Base-by-base conservation (phyloP, 2,113 vertebrate genomes). In the Scophthalmus maximus region DNA sequence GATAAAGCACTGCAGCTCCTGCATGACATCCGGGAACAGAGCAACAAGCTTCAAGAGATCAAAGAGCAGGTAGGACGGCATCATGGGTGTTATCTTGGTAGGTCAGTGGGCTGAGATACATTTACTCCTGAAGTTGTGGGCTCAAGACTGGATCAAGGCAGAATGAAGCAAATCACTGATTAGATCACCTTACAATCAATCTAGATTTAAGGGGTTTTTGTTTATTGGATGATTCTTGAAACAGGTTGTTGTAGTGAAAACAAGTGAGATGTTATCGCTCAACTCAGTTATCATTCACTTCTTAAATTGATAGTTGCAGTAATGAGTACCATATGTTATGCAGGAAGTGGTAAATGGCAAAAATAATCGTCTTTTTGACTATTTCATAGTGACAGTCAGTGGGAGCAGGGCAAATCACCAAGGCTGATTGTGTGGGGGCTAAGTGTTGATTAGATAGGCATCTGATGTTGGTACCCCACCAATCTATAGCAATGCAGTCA, bases 41-140 rank as follows among this genome's bases (percentile, higher is more conserved):
- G 97, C 92, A 95, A 96, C 93, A 98, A 98, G 92, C 95, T 99
- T 72, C 98, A 99, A 68, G 98, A 99, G 90, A 99, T 99, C 88
- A 99, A 99, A 91, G 97, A 99, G 85, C 98, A 99, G 97, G 98
- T 99, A 93, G 55, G 90, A 59, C 9, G 0, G 4, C 20, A 17
- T 17, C 15, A 29, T 5, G 4, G 10, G 2, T 18, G 46, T 30
- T 29, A n/a, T 42, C 18, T 32, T 36, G 29, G 15, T 36, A 6
- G 36, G 40, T 67, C 69, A 68, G 14, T 40, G 34, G 25, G 8
- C 23, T 52, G 1, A 61, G n/a, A 36, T 53, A 23, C 20, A 22
- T 26, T 25, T 23, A 20, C 8, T 23, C 15, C 10, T 36, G 17
- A 5, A 51, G 34, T 20, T 34, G 23, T 42, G 36, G 17, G 5